Evolutionary conservation across 2,888 invertebrate species (phyloP), one percentile per base, ranked within the genome.

Genomic region (Drosophila subsilvestris): DNA sequence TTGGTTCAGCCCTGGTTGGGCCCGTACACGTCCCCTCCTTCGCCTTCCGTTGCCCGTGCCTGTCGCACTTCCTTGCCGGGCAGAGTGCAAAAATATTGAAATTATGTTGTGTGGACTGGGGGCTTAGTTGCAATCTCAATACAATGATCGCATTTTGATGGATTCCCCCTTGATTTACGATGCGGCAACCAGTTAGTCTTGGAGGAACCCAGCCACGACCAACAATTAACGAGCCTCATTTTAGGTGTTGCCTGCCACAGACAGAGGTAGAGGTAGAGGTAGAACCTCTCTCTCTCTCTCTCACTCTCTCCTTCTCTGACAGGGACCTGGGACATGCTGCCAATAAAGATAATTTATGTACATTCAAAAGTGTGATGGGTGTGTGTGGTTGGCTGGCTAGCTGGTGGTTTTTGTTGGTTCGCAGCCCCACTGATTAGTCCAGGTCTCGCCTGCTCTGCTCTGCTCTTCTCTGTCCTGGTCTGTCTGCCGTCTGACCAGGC

Each of bases 141-240:
- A 86, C 77, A 78, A 80, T 84, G 76, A 76, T 58, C 79, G 79
- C 86, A 74, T 79, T 86, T 87, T 89, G 88, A 89, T 89, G 86
- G 86, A 85, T 86, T 89, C 82, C 76, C 86, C 78, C 78, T 80
- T 89, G 88, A 86, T 86, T 89, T 86, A 89, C 88, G 87, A 86
- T 83, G 74, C 74, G 54, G 57, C 57, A 47, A 22, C 56, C 57
- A 58, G 48, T 29, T 59, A 53, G 55, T 57, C 53, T 37, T n/a
- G 42, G 3, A 22, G 22, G 43, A 44, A 62, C 53, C 27, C 49
- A 32, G 51, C 44, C 49, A 20, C 42, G 37, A 47, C 49, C 72
- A 67, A 67, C 86, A 84, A 85, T 86, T 86, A 85, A 88, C 84
- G 71, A 76, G 77, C 65, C 57, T 58, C 85, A 72, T 75, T 76